phyloP scores from a whole-genome alignment of 2,797 vertebrate genomes.

The Tolypeutes matacus region DNA sequence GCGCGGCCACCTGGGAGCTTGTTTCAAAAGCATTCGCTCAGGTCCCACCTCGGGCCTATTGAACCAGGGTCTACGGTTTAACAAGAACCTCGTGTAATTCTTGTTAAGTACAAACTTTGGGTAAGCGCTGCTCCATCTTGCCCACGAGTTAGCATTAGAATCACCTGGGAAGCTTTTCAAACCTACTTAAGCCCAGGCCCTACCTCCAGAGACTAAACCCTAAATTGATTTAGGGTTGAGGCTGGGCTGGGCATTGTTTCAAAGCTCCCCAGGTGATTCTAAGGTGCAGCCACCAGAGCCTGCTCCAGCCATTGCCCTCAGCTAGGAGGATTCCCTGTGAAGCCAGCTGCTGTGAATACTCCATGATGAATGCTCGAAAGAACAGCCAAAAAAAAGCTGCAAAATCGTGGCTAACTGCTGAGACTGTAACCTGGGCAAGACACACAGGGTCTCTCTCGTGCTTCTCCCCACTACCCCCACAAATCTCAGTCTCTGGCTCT shows the following conservation, averaged over 20 bases:
- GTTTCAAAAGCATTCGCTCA: neutral
- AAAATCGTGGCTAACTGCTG: neutral
- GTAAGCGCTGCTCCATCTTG: neutral
- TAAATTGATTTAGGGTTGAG: neutral
- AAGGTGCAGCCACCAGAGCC: too few relatives aligned
- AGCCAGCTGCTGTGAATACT: neutral
- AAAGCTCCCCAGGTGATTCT: neutral
- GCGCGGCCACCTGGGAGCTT: neutral
- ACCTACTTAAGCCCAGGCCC: neutral
- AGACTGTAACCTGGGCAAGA: neutral
- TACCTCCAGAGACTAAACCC: neutral
- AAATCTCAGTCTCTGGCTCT: neutral
- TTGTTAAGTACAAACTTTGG: too few relatives aligned
- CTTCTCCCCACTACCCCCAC: accelerated
- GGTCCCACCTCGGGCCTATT: neutral
- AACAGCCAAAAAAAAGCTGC: neutral
- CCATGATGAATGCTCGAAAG: neutral
- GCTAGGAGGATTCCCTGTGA: neutral
- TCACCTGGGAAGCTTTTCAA: neutral
- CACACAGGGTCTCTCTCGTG: too few relatives aligned
- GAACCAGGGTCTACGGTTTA: neutral
- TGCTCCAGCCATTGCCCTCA: neutral
- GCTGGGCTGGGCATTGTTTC: neutral
- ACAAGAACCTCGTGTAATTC: neutral
- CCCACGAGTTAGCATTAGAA: neutral